Conservation (phyloP, 1,140 invertebrate genomes). For the Drosophila pseudoobscura region DNA sequence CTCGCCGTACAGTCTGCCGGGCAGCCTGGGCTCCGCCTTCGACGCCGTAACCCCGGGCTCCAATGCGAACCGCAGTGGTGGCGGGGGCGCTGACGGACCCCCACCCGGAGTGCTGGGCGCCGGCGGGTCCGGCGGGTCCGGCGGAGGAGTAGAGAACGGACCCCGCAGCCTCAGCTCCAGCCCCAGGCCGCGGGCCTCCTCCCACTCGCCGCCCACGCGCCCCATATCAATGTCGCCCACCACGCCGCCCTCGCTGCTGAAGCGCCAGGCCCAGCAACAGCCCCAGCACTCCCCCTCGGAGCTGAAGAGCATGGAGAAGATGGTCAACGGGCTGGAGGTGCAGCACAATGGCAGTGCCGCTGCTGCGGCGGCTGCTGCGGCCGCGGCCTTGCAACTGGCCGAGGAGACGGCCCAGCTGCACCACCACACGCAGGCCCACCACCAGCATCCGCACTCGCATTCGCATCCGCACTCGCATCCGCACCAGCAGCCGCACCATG, state of each 20-base stretch:
- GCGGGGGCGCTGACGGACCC: constrained; percentile 42
- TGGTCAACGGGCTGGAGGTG: constrained; percentile 96
- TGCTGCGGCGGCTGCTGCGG: constrained; percentile 50
- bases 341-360: constrained; percentile 84
- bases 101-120: constrained; percentile 38
- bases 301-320: constrained; percentile 97
- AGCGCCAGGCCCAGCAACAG: constrained; percentile 50
- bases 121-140: constrained; percentile 18
- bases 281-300: constrained; percentile 86
- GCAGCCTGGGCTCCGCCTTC: constrained; percentile 89
- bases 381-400: constrained; percentile 52
- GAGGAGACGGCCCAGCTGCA: constrained; percentile 57
- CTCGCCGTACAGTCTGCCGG: constrained; percentile 92
- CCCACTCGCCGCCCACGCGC: constrained; percentile 85
- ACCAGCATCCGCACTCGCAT: constrained; percentile 42
- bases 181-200: constrained; percentile 85
- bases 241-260: constrained; percentile 83
- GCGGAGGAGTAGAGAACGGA: constrained; percentile 71
- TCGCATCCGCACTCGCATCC: constrained; percentile 37
- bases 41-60: constrained; percentile 91
- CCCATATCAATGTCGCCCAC: constrained; percentile 85
- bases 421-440: constrained; percentile 59
- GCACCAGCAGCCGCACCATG: constrained; percentile 35
- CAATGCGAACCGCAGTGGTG: constrained; percentile 72
- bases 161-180: constrained; percentile 88